phyloP scores from a whole-genome alignment of 1,140 invertebrate genomes.

The Oncopodura yosiiana region DNA sequence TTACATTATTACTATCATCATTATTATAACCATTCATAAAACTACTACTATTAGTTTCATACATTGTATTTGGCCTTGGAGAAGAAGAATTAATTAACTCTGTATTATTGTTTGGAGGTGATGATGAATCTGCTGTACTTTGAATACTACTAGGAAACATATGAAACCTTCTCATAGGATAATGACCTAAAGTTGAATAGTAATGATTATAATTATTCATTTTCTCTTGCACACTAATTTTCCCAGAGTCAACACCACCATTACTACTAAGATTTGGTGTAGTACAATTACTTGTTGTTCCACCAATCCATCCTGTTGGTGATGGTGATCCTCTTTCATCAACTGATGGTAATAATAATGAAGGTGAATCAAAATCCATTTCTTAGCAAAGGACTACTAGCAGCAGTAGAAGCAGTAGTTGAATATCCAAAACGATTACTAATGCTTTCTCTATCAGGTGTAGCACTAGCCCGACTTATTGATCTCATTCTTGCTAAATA shows the following conservation, averaged over 20 bases:
- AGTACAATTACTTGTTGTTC: not conserved
- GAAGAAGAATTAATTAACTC: not conserved
- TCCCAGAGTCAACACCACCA: not conserved
- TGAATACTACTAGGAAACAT: slow-evolving; percentile 12
- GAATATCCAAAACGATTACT: too few relatives aligned
- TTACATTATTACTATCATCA: not conserved
- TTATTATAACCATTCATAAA: not conserved
- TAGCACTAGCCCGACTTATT: slow-evolving; percentile 2
- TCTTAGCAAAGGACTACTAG: not conserved
- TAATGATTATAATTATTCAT: slow-evolving; percentile 31
- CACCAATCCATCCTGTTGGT: slow-evolving; percentile 1
- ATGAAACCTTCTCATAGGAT: slow-evolving; percentile 13
- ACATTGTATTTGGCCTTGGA: slow-evolving; percentile 11
- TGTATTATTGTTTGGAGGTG: not conserved
- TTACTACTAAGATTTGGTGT: not conserved
- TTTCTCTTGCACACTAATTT: slow-evolving; percentile 25
- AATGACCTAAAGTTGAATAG: slow-evolving; percentile 18
- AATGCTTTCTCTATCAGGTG: slow-evolving; percentile 7
- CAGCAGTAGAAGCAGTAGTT: too few relatives aligned
- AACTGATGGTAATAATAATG: not conserved
- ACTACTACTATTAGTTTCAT: slow-evolving; percentile 5
- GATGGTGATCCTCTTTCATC: not conserved
- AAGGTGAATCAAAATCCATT: not conserved
- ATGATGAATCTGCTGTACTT: slow-evolving; percentile 16
- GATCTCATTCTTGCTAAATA: not conserved